These are phyloP conservation scores for Mantis religiosa DNA, from an alignment of 2,888 invertebrate species.

Conservation along the genomic window DNA sequence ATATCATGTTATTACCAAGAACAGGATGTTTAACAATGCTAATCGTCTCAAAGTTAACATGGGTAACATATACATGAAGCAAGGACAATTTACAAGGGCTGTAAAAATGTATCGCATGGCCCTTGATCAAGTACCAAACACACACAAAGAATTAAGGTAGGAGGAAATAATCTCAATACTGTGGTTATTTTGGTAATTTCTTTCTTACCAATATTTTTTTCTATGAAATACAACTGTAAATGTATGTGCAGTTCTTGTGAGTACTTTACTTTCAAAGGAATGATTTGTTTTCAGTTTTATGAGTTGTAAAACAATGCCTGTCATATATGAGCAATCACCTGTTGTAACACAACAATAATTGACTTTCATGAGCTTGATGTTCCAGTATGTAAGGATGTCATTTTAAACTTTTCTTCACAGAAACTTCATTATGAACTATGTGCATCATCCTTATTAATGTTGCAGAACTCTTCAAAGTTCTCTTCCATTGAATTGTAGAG, in stretches of 20 bases:
- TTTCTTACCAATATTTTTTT: not conserved
- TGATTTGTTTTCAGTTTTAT: too few species aligned
- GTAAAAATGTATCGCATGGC: slow-evolving; percentile 98
- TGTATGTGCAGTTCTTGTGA: not conserved
- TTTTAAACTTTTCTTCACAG: too few species aligned
- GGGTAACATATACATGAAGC: slow-evolving; percentile 95
- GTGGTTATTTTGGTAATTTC: not conserved
- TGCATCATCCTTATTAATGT: too few species aligned
- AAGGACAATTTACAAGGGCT: slow-evolving; percentile 89
- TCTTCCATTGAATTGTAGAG: too few species aligned
- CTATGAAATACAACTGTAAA: not conserved
- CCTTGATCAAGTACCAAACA: slow-evolving; percentile 88
- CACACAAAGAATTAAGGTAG: slow-evolving; percentile 85
- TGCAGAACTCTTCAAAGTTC: too few species aligned
- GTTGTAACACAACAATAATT: too few species aligned
- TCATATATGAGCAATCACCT: too few species aligned
- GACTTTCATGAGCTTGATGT: too few species aligned
- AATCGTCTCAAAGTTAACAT: slow-evolving; percentile 94
- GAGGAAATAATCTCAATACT: not conserved
- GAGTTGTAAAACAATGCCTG: too few species aligned
- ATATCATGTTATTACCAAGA: slow-evolving; percentile 89
- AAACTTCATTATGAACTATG: too few species aligned
- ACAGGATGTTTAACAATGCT: slow-evolving; percentile 89
- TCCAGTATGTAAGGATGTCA: too few species aligned
- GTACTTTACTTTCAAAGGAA: not conserved